A percentile compares a stretch with the other conserved stretches of the same genome.
phyloP scores from a whole-genome alignment of 2,113 vertebrate species.

The Rhipidura dahli region DNA sequence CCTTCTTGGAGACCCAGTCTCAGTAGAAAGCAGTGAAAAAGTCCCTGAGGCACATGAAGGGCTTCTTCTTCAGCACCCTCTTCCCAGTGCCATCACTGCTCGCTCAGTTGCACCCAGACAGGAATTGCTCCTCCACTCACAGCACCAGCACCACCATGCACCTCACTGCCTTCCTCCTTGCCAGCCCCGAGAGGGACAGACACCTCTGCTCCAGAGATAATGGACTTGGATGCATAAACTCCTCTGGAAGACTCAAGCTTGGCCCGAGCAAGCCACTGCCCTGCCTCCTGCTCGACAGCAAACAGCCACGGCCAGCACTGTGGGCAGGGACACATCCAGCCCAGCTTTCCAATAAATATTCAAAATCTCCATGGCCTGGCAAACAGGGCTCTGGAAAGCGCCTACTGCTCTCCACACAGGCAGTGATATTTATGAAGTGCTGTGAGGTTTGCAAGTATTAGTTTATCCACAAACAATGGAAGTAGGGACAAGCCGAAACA shows the following conservation, averaged over 20 bases:
- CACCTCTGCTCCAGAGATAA: background rate
- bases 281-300: background rate
- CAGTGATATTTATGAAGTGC: background rate
- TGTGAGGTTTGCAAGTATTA: background rate
- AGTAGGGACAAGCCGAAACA: background rate
- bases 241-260: background rate
- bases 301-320: background rate
- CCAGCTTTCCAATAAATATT: background rate
- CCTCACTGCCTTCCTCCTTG: background rate
- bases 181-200: background rate
- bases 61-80: background rate
- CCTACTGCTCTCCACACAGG: background rate
- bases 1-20: background rate
- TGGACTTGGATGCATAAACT: background rate
- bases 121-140: background rate
- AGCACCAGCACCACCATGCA: background rate
- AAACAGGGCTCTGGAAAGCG: background rate
- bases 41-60: background rate
- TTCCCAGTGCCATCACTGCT: accelerated
- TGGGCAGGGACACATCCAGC: background rate
- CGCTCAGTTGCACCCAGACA: background rate
- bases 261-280: background rate
- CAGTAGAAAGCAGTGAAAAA: background rate
- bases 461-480: background rate
- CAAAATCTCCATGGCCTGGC: background rate